Evolutionary conservation across 2,888 invertebrate species (phyloP), one percentile per base, ranked within the genome.

Genomic region (Lypha dubia): DNA sequence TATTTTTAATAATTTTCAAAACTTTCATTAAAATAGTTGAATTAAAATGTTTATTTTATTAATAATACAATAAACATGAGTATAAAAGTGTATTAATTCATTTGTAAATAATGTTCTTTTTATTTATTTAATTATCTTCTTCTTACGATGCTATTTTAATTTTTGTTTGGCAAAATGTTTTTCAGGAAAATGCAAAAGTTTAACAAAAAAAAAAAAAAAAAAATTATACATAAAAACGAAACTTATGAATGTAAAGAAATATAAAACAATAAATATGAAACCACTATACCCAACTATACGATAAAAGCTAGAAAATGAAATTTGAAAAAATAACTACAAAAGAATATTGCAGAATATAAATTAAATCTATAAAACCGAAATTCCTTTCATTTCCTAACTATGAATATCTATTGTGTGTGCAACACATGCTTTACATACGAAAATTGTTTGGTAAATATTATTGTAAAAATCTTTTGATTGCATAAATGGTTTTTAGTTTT

Each of bases 391-490:
- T 65, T 73, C 51, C 71, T 35, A 68, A 53, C 73, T 73, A 76
- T 77, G 46, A 73, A 77, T 67, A 73, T 62, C 53, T 65, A n/a
- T n/a, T n/a, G 62, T 62, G 51, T 32, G n/a, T 13, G 76, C 82
- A 77, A 60, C 77, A 73, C 73, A 77, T 76, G 60, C 11, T 71
- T 76, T 44, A 67, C 67, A 83, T 82, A 73, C 58, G 53, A 73
- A 60, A 68, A 63, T 60, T 60, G n/a, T 75, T 74, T n/a, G 62
- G 24, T 38, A 51, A 77, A 79, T 62, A 70, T 62, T 62, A 70
- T 79, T 53, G 32, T n/a, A n/a, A 63, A 68, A 70, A 53, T 53
- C 44, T 63, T 65, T 44, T 0, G 15, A 22, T 58, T 56, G 44
- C 22, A 68, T 53, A 51, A 53, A 38, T 70, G 13, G 15, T n/a